Conservation (phyloP, 2,113 vertebrate genomes). For the Malurus melanocephalus region DNA sequence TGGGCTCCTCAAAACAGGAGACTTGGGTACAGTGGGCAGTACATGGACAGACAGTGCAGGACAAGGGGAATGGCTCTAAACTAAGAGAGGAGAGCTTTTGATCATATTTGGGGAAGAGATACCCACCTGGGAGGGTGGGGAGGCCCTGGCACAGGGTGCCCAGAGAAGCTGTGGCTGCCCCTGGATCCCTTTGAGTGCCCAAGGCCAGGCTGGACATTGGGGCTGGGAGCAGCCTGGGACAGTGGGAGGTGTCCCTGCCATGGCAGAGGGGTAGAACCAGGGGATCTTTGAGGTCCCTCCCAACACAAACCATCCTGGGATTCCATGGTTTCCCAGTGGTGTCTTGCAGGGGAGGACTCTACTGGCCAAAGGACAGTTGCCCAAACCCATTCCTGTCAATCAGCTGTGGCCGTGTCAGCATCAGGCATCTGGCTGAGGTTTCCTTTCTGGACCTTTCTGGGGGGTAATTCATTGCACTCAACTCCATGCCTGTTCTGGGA, state of each 20-base stretch:
- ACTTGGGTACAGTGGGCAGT: not conserved
- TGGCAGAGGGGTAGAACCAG: not conserved
- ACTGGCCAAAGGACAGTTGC: not conserved
- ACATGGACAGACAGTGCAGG: not conserved
- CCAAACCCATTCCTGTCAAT: not conserved
- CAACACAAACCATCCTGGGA: not conserved
- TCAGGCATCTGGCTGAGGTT: not conserved
- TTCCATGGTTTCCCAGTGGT: not conserved
- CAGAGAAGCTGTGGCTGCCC: not conserved
- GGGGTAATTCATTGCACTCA: not conserved
- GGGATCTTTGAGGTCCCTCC: rapidly evolving
- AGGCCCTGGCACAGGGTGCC: not conserved
- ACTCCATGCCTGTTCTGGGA: not conserved
- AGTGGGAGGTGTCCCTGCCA: not conserved
- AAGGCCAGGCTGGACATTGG: not conserved
- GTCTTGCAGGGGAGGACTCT: not conserved
- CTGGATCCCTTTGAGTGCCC: not conserved
- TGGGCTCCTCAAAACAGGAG: not conserved
- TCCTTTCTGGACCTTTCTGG: not conserved
- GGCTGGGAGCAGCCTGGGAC: not conserved
- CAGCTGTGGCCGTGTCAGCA: not conserved
- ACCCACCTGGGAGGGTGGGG: not conserved
- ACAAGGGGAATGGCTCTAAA: not conserved
- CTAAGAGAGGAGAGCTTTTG: not conserved
- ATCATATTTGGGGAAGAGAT: not conserved